Base-by-base conservation (phyloP, 2,888 invertebrate species). In the Nomada ferruginata region DNA sequence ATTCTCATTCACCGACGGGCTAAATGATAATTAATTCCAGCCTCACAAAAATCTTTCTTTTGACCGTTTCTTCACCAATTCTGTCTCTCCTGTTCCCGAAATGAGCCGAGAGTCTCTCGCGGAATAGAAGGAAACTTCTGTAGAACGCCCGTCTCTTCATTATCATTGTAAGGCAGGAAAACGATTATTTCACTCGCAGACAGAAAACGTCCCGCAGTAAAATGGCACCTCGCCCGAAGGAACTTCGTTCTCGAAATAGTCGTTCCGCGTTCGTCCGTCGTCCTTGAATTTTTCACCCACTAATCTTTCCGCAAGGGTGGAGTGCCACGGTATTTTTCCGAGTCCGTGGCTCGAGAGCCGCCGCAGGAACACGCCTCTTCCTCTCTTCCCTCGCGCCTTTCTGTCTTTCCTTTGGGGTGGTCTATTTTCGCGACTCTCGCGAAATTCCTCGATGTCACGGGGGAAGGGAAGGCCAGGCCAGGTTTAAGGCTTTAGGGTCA, bases 371-470 rank as follows among this genome's bases (percentile, higher is more conserved):
- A 52, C 50, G 50, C 53, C n/a, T 23, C 42, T 18, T 42, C 11
- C 47, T 44, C 20, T 15, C 23, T 47, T n/a, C 13, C 20, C 23
- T 18, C 15, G 18, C 63, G 7, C 9, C n/a, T 29, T 23, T 18
- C 36, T 23, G 52, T 23, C 23, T n/a, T 42, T 44, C 44, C n/a
- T 42, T 71, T 68, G 60, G 80, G 83, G 77, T 83, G 84, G 79
- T 87, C 87, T 85, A 87, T 87, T 87, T 87, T 86, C 80, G 86
- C 80, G 80, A 82, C 69, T 83, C 60, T 74, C 82, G 78, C 82
- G 71, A 84, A 79, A 76, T 78, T 79, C 78, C 69, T 72, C 74
- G 85, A 71, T 79, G 70, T 84, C 81, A 82, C 55, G 69, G 50
- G 23, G 57, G 64, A 47, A 63, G 63, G 15, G 20, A 29, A 63